Evolutionary conservation across 2,113 vertebrate genomes (phyloP), one percentile per base, ranked within the genome.

Genomic region (Spheniscus mendiculus): DNA sequence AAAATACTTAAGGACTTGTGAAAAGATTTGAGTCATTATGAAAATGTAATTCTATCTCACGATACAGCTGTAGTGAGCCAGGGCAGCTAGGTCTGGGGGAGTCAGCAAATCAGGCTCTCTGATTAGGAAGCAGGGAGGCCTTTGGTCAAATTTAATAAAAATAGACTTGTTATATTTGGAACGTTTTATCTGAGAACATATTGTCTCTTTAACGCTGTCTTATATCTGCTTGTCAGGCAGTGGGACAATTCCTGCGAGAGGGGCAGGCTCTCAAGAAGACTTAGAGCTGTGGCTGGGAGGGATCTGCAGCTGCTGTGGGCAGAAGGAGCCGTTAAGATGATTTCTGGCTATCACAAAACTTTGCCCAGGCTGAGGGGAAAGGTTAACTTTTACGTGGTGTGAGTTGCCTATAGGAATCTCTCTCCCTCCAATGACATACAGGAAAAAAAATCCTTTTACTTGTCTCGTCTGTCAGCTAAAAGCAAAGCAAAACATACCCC

Each of bases 31-130:
- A 97, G 90, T 83, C 36, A n/a, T 93, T 95, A 83, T 70, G 59
- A 98, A 97, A 94, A 94, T 93, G 95, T 95, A 98, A 98, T 79
- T 95, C 78, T 97, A 98, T 96, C 95, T 93, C 94, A 94, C 0
- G 47, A 94, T 83, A 91, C 91, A 97, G 87, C 77, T 97, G 87
- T 71, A 81, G 81, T 18, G 65, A 91, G 38, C 59, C 69, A 80
- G 73, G 49, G 77, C 70, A 89, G 81, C 25, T 25, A 89, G 81
- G 89, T 96, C 87, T 94, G 89, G 59, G 71, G 84, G 47, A 96
- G 78, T 86, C 40, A 85, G 76, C 84, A 96, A 89, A 90, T 95
- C 36, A 44, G 55, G 66, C 67, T 98, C 85, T 44, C n/a, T 79
- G 93, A 96, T 94, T 92, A 96, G 89, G 76, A 97, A 92, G 45